A percentile compares a stretch with the other conserved stretches of the same genome.
These are phyloP conservation scores for Mythimna albipuncta DNA, from an alignment of 2,888 invertebrate species.

Conservation along the genomic window DNA sequence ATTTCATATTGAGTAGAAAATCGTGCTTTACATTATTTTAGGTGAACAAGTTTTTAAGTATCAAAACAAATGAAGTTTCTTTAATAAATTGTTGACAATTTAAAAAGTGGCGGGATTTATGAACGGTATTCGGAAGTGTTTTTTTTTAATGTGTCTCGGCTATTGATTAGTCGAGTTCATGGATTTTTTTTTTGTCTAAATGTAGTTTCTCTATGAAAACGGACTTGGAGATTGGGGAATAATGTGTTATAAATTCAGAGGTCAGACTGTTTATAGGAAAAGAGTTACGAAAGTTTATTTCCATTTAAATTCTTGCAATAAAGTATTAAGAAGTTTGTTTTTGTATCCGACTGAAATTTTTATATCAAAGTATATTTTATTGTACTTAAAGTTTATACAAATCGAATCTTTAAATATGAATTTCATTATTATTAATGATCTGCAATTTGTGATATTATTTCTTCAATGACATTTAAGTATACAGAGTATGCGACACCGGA, in stretches of 20 bases:
- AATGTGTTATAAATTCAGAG: slow-evolving; percentile 39
- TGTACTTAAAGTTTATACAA: slow-evolving; percentile 64
- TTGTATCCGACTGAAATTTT: slow-evolving; percentile 66
- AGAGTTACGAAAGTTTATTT: slow-evolving; percentile 39
- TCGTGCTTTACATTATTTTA: slow-evolving; percentile 57
- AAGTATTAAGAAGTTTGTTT: slow-evolving; percentile 54
- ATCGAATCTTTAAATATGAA: slow-evolving; percentile 62
- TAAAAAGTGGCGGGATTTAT: slow-evolving; percentile 45
- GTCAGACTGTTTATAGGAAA: slow-evolving; percentile 47
- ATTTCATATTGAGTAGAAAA: slow-evolving; percentile 66
- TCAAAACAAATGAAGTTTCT: slow-evolving; percentile 41
- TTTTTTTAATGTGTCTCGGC: slow-evolving; percentile 32
- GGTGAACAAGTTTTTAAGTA: slow-evolving; percentile 53
- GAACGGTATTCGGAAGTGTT: slow-evolving; percentile 54
- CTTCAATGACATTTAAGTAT: slow-evolving; percentile 68
- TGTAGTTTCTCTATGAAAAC: slow-evolving; percentile 47
- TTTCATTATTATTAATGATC: slow-evolving; percentile 70
- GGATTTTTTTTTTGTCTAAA: slow-evolving; percentile 45
- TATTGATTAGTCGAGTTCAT: slow-evolving; percentile 43
- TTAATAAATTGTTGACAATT: slow-evolving; percentile 55
- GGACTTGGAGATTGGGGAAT: slow-evolving; percentile 46
- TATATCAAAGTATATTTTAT: slow-evolving; percentile 68
- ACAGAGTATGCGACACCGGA: slow-evolving; percentile 68
- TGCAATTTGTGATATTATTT: slow-evolving; percentile 78
- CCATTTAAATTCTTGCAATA: slow-evolving; percentile 54